These are phyloP conservation scores for Clytia hemisphaerica DNA, from an alignment of 30 jellyfish, hydroid and myxozoan genomes.

Conservation along the genomic window DNA sequence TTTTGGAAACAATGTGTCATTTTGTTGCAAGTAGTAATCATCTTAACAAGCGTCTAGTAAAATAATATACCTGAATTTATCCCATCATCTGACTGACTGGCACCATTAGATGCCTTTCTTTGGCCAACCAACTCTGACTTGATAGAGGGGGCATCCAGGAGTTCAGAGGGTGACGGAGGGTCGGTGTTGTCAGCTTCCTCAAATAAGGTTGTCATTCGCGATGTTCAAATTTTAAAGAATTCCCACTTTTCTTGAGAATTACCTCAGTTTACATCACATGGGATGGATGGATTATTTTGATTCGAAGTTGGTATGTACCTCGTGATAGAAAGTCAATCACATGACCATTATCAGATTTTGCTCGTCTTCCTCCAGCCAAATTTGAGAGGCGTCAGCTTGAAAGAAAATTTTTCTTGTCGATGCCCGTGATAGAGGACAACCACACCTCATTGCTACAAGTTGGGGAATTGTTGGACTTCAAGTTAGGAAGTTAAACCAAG, in stretches of 20 bases:
- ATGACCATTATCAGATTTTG: constrained; percentile 19
- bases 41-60: no score
- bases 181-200: constrained; percentile 30
- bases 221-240: not conserved
- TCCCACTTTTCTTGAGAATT: constrained; percentile 2
- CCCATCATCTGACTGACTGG: no score
- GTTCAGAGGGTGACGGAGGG: constrained; percentile 39
- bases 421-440: no score
- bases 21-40: no score
- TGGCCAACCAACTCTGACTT: constrained; percentile 8
- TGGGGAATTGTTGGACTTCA: no score
- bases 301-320: constrained; percentile 39
- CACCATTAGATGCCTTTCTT: constrained; percentile 4
- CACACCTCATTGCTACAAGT: no score
- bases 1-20: no score
- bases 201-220: constrained; percentile 35
- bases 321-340: constrained; percentile 31
- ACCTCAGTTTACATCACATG: constrained; percentile 29
- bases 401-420: no score
- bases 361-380: no score
- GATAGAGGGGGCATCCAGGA: constrained; percentile 20
- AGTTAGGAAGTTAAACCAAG: no score
- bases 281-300: constrained; percentile 25
- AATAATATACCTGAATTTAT: no score
- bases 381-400: no score